Evolutionary conservation across 1,140 invertebrate species (phyloP), one percentile per base, ranked within the genome.

Genomic region (Medauroidea extradentata): DNA sequence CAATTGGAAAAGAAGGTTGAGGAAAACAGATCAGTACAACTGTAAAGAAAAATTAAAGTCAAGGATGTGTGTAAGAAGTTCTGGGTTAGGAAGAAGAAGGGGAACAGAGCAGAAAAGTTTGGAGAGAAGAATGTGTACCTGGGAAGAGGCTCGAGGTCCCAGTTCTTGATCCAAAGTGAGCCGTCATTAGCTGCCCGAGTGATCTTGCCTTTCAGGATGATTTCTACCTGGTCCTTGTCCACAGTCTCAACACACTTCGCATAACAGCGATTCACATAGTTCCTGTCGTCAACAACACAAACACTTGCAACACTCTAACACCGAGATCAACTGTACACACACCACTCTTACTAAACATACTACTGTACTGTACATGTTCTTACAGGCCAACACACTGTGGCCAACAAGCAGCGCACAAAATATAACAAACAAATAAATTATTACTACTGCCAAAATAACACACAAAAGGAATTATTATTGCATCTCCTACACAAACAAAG

Each of bases 141-240:
- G 41, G 94, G 94, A 59, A 97, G 80, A 19, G 93, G 90, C 73
- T 97, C 94, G 61, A 84, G 85, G 62, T 88, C 85, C 95, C 95
- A 98, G 77, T 97, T 91, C 67, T 91, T 91, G 0, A 88, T 85
- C 83, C 86, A 90, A 16, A 96, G 79, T 59, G 89, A 88, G 55
- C 89, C 89, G 64, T 88, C 86, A 65, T 87, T 88, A n/a, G 90
- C 90, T 0, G 93, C 90, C 46, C 86, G 83, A 19, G 91, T 95
- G 57, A 98, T 88, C 75, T 95, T 93, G 38, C 92, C 92, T 74
- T 96, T 96, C 27, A 98, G 77, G 64, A 94, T 90, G 59, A 93
- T 92, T 71, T 96, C 91, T 53, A 98, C 92, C 71, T 93, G 87
- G 80, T 98, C 92, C 76, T 94, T 92, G 73, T 97, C 92, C 55